Base-by-base conservation (phyloP, 2,113 vertebrate species). In the Tychaedon coryphoeus region DNA sequence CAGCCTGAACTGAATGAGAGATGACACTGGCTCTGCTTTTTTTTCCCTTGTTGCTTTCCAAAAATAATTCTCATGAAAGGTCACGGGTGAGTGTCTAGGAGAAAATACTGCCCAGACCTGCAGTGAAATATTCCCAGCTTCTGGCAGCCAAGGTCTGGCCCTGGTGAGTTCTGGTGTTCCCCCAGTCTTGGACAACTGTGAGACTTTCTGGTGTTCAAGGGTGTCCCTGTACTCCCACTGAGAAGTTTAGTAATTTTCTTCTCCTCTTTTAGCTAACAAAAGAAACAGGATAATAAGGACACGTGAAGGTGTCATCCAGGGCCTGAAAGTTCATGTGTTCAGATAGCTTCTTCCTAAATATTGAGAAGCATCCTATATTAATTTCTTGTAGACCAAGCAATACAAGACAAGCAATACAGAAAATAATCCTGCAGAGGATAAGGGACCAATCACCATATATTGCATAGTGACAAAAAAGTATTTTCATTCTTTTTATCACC, bases 351-450 rank as follows among this genome's bases (percentile, higher is more conserved):
- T 18, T 33, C 28, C 10, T 69, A 72, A 91, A 71, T 75, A 91
- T 9, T 40, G 45, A 89, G 28, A 23, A 47, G 10, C 28, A 47
- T 62, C 20, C 33, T 67, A 16, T 24, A 71, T 60, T 94, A 31
- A 66, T 80, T 91, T 86, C 5, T 93, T 77, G 48, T 45, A 84
- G 47, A 40, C 26, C 2, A 1, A 86, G 72, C 6, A 95, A 75
- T 47, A 67, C 38, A 77, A 70, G 42, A 19, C 11, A 86, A 88
- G 12, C 75, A 78, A 75, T 67, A 69, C 9, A 82, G 76, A 86
- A 95, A 91, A 78, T 89, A 94, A 93, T 86, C 61, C 56, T 86
- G 11, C 24, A 72, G 80, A 87, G 73, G 24, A 58, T 81, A 78
- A 86, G 16, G 23, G n/a, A 86, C 23, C 8, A 81, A 72, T 78